Percentiles rank a stretch among this genome's conserved stretches.
Evolutionary conservation across 2,888 invertebrate genomes (phyloP).

Genomic region (Synanthedon formicaeformis): DNA sequence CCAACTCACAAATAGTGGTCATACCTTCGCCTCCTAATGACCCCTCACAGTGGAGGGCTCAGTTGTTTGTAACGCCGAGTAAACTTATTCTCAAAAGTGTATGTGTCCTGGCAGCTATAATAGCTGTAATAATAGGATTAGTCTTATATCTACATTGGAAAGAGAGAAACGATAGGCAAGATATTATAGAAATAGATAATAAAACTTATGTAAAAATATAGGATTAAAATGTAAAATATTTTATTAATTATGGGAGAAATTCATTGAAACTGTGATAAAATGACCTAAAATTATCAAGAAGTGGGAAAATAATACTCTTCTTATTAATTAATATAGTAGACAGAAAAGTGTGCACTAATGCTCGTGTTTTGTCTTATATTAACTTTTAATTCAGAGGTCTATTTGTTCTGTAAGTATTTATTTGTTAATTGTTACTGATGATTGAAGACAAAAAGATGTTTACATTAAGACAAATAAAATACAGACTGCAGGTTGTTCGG

Average conservation of each 20-base stretch:
- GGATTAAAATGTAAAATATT: slow-evolving; percentile 1
- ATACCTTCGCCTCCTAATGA: slow-evolving; percentile 86
- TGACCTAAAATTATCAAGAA: too few species aligned
- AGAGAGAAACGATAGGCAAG: slow-evolving; percentile 73
- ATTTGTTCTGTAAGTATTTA: too few species aligned
- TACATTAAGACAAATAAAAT: too few species aligned
- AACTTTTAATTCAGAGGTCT: too few species aligned
- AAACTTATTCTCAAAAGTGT: slow-evolving; percentile 93
- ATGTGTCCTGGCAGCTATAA: slow-evolving; percentile 87
- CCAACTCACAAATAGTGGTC: slow-evolving; percentile 97
- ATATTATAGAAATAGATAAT: slow-evolving; percentile 60
- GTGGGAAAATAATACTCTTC: too few species aligned
- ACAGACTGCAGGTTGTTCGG: too few species aligned
- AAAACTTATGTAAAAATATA: slow-evolving; percentile 57
- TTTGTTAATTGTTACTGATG: too few species aligned
- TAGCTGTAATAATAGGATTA: slow-evolving; percentile 85
- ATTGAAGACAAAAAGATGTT: too few species aligned
- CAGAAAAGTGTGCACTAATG: too few species aligned
- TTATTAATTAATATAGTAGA: too few species aligned
- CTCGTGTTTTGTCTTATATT: too few species aligned
- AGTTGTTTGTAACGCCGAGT: slow-evolving; percentile 94
- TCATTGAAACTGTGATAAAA: too few species aligned
- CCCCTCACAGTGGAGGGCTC: slow-evolving; percentile 87
- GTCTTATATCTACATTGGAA: slow-evolving; percentile 90
- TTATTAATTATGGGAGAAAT: background rate